A percentile compares a stretch with the other conserved stretches of the same genome.
Conservation (phyloP, 2,113 vertebrate genomes). For the Vidua chalybeata region DNA sequence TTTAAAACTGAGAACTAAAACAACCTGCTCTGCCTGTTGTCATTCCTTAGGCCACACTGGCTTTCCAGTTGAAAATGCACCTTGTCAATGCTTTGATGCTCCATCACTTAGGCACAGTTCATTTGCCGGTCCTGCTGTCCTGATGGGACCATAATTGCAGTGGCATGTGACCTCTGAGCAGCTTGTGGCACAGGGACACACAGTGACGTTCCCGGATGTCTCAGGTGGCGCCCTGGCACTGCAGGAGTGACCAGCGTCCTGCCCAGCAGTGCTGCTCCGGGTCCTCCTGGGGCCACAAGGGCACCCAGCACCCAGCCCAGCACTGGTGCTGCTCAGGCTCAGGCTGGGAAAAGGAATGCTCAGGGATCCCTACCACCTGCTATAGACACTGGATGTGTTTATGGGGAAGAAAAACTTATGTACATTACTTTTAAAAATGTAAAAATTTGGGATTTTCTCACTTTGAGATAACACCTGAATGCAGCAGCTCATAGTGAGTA, state of each 20-base stretch:
- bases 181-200: neutral
- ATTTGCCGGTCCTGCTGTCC: neutral
- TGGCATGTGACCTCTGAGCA: rapidly evolving
- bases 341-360: neutral
- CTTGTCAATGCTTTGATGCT: neutral
- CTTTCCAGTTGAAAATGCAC: neutral
- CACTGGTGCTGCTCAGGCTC: neutral
- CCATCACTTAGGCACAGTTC: rapidly evolving
- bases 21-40: neutral
- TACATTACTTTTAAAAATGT: neutral
- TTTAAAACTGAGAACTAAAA: neutral
- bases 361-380: neutral
- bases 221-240: neutral
- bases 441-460: neutral
- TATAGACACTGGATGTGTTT: neutral
- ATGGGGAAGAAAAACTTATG: neutral
- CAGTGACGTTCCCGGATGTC: rapidly evolving
- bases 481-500: neutral
- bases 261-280: neutral
- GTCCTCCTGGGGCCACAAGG: rapidly evolving
- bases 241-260: rapidly evolving
- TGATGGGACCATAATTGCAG: rapidly evolving
- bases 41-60: neutral
- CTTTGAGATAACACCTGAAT: neutral
- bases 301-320: neutral